Evolutionary conservation across 2,797 vertebrate genomes (phyloP), one percentile per base, ranked within the genome.

Genomic region (Adrianichthys oophorus): DNA sequence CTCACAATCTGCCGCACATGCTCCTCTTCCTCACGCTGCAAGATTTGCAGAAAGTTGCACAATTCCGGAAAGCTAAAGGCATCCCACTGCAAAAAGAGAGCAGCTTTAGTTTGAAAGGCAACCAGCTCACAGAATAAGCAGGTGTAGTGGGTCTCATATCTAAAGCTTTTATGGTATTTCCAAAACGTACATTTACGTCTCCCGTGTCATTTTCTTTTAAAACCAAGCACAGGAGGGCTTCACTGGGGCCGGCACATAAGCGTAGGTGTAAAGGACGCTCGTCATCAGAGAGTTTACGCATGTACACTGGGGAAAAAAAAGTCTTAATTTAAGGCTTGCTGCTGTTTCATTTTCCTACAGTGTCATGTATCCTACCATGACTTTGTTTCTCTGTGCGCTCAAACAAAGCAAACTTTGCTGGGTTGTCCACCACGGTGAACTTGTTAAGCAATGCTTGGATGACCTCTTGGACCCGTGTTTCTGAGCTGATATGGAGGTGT

Each of bases 191-290:
- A 4, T 98, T 96, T 44, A 99, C 93, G 23, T 98, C 96, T 16
- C 95, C 96, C 0, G 93, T 95, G 66, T 99, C 95, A 2, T 98
- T 98, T 80, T 99, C 97, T 79, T 96, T 97, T 64, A 99, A 88
- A 71, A 98, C 86, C 23, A 99, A 92, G 84, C 93, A 94, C 68
- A 98, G 80, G 58, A 83, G 82, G 51, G 95, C 95, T 80, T 98
- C 95, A 44, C 88, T 95, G 50, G 97, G 97, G 1, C 97, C 97
- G 0, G 95, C 94, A 66, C 95, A 91, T 67, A 99, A 84, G 24
- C 96, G 94, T 17, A 98, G 83, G 54, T 82, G 89, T 52, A 99
- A 88, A 0, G 96, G 97, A 17, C 90, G 78, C 65, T 96, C 95
- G 0, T 96, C 95, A 2, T 96, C 93, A 0, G 85, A 78, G 70